Percentiles rank a stretch among this genome's conserved stretches.
Conservation (phyloP, 2,113 vertebrate genomes). For the Alexandromys fortis region DNA sequence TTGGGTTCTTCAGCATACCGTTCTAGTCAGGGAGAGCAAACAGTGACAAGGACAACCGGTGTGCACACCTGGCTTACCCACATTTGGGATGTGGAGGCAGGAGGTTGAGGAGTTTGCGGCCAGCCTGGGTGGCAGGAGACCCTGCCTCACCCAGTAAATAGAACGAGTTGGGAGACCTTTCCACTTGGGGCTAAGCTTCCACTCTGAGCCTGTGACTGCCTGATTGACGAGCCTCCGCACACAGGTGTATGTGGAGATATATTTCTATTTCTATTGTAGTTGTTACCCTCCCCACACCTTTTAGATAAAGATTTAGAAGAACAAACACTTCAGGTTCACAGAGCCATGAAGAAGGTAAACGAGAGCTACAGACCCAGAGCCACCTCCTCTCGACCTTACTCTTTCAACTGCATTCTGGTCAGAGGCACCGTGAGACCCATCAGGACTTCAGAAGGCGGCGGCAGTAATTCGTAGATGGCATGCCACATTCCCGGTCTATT, state of each 20-base stretch:
- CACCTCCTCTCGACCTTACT: background rate
- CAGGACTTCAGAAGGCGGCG: too few relatives aligned
- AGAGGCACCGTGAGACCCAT: background rate
- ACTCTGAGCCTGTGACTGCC: background rate
- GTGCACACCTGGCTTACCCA: too few relatives aligned
- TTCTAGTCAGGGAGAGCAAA: background rate
- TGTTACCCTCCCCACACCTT: background rate
- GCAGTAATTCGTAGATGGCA: background rate
- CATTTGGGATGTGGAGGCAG: background rate
- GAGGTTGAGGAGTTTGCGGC: background rate
- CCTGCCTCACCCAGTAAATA: background rate
- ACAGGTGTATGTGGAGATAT: background rate
- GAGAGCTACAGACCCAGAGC: background rate
- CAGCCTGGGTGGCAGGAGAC: background rate
- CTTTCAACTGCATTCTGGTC: background rate
- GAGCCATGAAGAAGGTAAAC: background rate
- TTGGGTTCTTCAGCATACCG: background rate
- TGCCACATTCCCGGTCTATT: background rate
- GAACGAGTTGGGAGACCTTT: background rate
- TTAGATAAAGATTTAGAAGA: background rate
- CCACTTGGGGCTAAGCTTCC: background rate
- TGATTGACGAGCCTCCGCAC: too few relatives aligned
- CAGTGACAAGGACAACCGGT: background rate
- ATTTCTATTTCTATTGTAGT: background rate
- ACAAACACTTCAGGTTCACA: background rate